Evolutionary conservation across 2,113 vertebrate genomes (phyloP).

Genomic region (Chelonoidis abingdonii): DNA sequence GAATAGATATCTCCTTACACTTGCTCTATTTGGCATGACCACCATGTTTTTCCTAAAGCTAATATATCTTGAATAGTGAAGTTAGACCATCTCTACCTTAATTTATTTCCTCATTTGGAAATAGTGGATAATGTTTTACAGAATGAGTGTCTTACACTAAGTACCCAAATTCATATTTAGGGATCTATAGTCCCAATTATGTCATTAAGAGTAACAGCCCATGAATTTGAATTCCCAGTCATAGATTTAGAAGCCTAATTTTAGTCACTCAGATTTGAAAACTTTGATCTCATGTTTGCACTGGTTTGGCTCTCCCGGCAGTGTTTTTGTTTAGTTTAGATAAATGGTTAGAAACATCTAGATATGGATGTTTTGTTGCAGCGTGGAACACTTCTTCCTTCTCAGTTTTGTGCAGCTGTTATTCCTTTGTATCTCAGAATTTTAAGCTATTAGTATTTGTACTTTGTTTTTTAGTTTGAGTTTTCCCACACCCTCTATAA

Average conservation of each 20-base stretch:
- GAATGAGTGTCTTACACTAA: not conserved
- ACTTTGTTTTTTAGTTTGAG: constrained; percentile 1
- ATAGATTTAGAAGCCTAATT: constrained; percentile 39
- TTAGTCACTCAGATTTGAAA: not conserved
- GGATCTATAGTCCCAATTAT: not conserved
- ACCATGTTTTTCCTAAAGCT: no score
- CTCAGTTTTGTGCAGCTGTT: not conserved
- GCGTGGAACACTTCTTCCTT: constrained; percentile 19
- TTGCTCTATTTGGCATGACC: no score
- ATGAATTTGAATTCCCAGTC: not conserved
- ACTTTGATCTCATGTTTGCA: not conserved
- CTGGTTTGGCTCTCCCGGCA: constrained; percentile 27
- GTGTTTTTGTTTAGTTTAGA: constrained; percentile 57
- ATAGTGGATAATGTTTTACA: not conserved
- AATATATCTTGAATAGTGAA: no score
- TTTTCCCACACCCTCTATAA: constrained; percentile 12
- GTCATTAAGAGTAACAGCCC: not conserved
- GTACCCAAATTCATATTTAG: fast-evolving
- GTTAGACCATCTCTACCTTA: not conserved
- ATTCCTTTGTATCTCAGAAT: not conserved
- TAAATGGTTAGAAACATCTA: constrained; percentile 55
- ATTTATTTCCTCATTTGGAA: not conserved
- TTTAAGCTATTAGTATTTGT: constrained; percentile 18
- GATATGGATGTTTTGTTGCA: constrained; percentile 22
- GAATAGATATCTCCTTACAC: no score